These are phyloP conservation scores for Oxyscelio sp. DNA, from an alignment of 2,888 invertebrate species.

Conservation along the genomic window DNA sequence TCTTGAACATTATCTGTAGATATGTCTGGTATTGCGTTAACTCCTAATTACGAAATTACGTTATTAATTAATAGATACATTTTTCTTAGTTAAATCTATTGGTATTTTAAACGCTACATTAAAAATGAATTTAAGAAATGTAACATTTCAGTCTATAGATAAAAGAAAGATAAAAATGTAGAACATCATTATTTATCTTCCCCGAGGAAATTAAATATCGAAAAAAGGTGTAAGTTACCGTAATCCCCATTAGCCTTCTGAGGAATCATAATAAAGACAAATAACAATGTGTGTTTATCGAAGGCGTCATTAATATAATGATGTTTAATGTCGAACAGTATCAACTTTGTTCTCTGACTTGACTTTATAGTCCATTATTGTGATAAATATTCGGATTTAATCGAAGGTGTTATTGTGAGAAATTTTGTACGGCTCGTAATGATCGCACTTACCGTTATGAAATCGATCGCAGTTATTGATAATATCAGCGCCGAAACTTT, in stretches of 20 bases:
- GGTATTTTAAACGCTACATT: no score
- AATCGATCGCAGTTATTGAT: constrained; percentile 19
- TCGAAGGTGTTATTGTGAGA: constrained; percentile 29
- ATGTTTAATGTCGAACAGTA: not conserved
- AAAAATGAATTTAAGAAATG: no score
- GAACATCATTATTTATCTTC: not conserved
- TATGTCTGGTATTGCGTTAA: not conserved
- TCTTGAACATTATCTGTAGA: constrained; percentile 22
- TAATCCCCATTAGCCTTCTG: not conserved
- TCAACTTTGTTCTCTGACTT: not conserved
- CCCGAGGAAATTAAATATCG: not conserved
- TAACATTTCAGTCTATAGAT: no score
- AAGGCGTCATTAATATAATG: not conserved
- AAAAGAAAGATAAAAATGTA: not conserved
- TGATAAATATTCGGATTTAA: constrained; percentile 20
- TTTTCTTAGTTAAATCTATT: no score
- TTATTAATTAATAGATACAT: not conserved
- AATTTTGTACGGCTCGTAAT: constrained; percentile 11
- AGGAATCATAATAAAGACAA: not conserved
- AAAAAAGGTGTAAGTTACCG: constrained; percentile 3
- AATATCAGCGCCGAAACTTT: constrained; percentile 17
- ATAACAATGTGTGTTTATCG: not conserved
- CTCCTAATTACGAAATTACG: not conserved
- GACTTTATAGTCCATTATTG: not conserved
- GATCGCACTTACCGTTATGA: constrained; percentile 33